Base-by-base conservation (phyloP, 2,888 invertebrate genomes). In the Aspidiotus destructor region DNA sequence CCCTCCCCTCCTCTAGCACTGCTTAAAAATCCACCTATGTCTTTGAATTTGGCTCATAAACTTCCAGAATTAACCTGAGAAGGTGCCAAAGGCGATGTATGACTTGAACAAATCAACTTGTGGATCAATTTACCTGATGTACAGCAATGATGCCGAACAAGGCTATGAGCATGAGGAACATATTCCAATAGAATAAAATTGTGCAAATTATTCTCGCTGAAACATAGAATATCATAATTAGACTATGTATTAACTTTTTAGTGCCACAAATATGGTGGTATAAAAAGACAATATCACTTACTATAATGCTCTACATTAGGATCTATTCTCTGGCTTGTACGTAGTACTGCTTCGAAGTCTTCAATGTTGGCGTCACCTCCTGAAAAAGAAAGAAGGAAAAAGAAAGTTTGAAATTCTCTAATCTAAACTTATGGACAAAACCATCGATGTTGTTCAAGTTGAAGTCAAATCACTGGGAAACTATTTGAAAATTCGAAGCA, bases 281-380 rank as follows among this genome's bases (percentile, higher is more conserved):
- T 6, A 48, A 48, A 48, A 48, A 48, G n/a, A 48, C 10, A 48
- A 48, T 48, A 48, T 3, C 48, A 48, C 48, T 48, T 48, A 48
- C 48, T n/a, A 11, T 13, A 48, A 48, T 48, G 10, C n/a, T 48
- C 48, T 48, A 48, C n/a, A 13, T 11, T 48, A 48, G 48, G 48
- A 48, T 48, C 48, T 48, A 48, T 48, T 11, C 48, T 48, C 48
- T 48, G 48, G 48, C 48, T 48, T 48, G 48, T n/a, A 1, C n/a
- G 10, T 1, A 48, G 48, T 48, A 48, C 10, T 3, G 48, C n/a
- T n/a, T 48, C 48, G 6, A 48, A 48, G 48, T 48, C 48, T 48
- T 48, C 48, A n/a, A 48, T 48, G n/a, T 48, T 48, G n/a, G 48
- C 48, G n/a, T 48, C 48, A 48, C 48, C 48, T 13, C 48, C 48